These are phyloP conservation scores for Heliconius erato DNA, from an alignment of 2,888 invertebrate species.

Conservation along the genomic window DNA sequence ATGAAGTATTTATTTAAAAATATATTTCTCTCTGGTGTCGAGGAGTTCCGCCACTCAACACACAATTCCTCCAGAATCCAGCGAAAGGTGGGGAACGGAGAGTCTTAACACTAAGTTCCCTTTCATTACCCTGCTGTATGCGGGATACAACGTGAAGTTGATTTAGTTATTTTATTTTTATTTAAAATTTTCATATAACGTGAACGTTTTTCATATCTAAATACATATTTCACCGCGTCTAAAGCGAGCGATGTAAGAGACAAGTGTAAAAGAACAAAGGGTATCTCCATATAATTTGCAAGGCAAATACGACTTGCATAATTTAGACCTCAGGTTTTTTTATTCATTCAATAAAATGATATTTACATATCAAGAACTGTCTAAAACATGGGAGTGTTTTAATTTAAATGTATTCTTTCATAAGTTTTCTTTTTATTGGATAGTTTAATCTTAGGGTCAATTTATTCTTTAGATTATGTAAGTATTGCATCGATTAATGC, in stretches of 20 bases:
- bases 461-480: neutral
- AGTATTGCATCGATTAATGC: too few relatives aligned
- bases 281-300: constrained; percentile 22
- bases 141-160: too few relatives aligned
- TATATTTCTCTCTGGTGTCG: too few relatives aligned
- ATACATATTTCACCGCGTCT: constrained; percentile 12
- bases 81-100: too few relatives aligned
- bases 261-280: constrained; percentile 18
- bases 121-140: too few relatives aligned
- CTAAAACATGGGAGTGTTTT: neutral
- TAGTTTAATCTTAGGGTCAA: neutral
- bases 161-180: too few relatives aligned
- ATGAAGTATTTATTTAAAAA: too few relatives aligned
- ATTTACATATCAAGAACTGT: neutral
- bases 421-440: neutral
- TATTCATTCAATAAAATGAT: neutral
- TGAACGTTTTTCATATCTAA: constrained; percentile 19
- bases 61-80: too few relatives aligned
- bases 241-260: constrained; percentile 10
- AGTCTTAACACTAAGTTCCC: too few relatives aligned
- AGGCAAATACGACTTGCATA: constrained; percentile 6
- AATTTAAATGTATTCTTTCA: neutral
- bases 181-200: neutral
- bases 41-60: too few relatives aligned
- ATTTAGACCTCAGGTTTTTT: constrained; percentile 1